These are phyloP conservation scores for Lypha dubia DNA, from an alignment of 2,888 invertebrate genomes.

Conservation along the genomic window DNA sequence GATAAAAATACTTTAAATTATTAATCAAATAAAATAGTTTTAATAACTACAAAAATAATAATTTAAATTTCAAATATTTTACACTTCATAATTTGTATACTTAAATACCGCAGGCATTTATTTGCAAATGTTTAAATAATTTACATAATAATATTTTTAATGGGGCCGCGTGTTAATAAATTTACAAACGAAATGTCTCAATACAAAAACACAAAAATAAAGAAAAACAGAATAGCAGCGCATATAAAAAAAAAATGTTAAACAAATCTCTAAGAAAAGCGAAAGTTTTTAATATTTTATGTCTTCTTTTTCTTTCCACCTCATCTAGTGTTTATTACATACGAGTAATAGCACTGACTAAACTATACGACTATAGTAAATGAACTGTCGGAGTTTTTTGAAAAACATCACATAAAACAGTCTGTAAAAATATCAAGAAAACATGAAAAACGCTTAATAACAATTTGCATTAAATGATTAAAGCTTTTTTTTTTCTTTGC, in stretches of 20 bases:
- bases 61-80: neutral
- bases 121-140: conserved; percentile 11
- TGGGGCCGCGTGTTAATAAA: conserved; percentile 30
- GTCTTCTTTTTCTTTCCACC: conserved; percentile 27
- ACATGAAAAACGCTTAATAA: conserved; percentile 54
- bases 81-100: neutral
- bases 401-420: neutral
- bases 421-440: conserved; percentile 8
- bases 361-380: neutral
- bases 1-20: neutral
- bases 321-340: conserved; percentile 27
- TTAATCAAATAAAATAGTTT: neutral
- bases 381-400: neutral
- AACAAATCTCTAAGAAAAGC: conserved; percentile 65
- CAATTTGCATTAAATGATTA: conserved; percentile 54
- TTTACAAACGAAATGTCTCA: conserved; percentile 19
- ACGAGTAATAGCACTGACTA: neutral
- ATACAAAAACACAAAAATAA: neutral
- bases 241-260: neutral
- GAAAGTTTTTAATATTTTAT: conserved; percentile 62
- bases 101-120: neutral
- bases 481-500: conserved; percentile 7
- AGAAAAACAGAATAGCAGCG: conserved; percentile 13
- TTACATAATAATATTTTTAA: conserved; percentile 63
- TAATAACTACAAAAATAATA: too few relatives aligned